phyloP scores from a whole-genome alignment of 2,113 vertebrate species.

The Ctenomys sociabilis region DNA sequence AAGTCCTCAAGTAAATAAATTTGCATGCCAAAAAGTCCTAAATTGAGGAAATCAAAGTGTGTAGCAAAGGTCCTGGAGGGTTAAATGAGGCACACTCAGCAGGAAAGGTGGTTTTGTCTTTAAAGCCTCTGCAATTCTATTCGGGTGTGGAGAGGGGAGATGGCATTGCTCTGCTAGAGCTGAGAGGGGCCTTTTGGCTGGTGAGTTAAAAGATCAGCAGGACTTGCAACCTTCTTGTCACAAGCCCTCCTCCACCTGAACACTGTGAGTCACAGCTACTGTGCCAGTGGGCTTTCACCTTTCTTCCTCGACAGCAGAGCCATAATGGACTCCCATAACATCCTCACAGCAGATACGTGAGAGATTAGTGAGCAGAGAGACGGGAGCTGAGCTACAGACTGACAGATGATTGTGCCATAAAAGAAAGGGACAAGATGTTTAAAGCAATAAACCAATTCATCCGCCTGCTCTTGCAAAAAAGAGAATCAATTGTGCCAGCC shows the following conservation, averaged over 20 bases:
- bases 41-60: neutral
- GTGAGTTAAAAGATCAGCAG: neutral
- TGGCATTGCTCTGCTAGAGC: neutral
- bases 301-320: neutral
- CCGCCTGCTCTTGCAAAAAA: conserved; percentile 64
- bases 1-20: neutral
- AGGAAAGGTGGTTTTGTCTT: neutral
- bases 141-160: neutral
- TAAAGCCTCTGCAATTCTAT: neutral
- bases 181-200: neutral
- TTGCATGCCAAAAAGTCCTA: neutral
- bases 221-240: neutral
- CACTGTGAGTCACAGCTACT: conserved; percentile 13
- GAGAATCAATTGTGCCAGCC: conserved; percentile 66
- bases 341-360: neutral
- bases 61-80: neutral
- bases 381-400: neutral
- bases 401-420: conserved; percentile 25
- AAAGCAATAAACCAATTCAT: conserved; percentile 57
- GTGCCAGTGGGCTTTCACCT: neutral
- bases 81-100: neutral
- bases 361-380: neutral
- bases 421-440: conserved; percentile 44
- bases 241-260: neutral
- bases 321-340: neutral